phyloP scores from a whole-genome alignment of 2,888 invertebrate species.

The Caradrina clavipalpis region DNA sequence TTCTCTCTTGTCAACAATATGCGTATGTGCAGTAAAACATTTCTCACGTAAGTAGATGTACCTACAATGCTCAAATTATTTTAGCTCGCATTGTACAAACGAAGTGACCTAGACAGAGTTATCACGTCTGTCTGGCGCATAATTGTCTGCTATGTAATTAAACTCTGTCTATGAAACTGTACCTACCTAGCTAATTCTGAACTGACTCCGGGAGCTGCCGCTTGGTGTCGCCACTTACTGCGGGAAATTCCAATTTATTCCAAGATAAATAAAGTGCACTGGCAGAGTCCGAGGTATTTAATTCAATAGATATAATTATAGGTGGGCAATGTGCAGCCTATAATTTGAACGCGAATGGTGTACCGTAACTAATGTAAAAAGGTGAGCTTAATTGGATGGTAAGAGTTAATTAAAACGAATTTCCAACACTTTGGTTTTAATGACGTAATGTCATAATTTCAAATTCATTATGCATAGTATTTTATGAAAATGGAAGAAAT shows the following conservation, averaged over 20 bases:
- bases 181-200: slow-evolving; percentile 56
- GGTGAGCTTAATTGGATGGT: slow-evolving; percentile 39
- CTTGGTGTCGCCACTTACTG: slow-evolving; percentile 25
- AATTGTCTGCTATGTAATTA: slow-evolving; percentile 86
- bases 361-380: slow-evolving; percentile 25
- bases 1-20: slow-evolving; percentile 10
- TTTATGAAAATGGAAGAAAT: not conserved
- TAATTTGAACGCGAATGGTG: slow-evolving; percentile 41
- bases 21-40: slow-evolving; percentile 35
- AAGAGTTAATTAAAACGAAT: slow-evolving; percentile 38
- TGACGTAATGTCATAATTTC: slow-evolving; percentile 16
- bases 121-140: slow-evolving; percentile 84
- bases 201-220: slow-evolving; percentile 41
- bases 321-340: slow-evolving; percentile 29
- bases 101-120: slow-evolving; percentile 85
- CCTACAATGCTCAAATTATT: slow-evolving; percentile 66
- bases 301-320: slow-evolving; percentile 46
- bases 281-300: slow-evolving; percentile 27
- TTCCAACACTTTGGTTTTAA: slow-evolving; percentile 12
- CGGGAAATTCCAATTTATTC: slow-evolving; percentile 49
- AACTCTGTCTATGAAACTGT: slow-evolving; percentile 77
- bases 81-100: slow-evolving; percentile 72
- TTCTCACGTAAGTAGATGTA: slow-evolving; percentile 51
- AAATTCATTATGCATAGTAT: not conserved
- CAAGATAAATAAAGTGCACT: slow-evolving; percentile 24